Conservation (phyloP, 1,140 invertebrate species). For the Eupristina koningsbergeri region DNA sequence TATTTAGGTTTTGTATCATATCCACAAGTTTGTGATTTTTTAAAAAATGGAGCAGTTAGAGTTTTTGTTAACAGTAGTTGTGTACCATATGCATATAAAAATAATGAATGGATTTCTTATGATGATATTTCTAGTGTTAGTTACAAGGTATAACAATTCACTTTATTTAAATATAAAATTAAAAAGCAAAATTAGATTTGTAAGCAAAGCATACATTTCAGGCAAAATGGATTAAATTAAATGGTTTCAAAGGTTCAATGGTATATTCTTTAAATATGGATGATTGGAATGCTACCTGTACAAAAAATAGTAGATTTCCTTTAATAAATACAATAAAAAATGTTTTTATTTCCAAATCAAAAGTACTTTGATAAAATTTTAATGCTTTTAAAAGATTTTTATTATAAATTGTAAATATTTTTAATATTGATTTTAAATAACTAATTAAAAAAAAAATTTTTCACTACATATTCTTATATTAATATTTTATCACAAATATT, state of each 20-base stretch:
- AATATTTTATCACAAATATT: constrained; percentile 34
- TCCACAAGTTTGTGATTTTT: constrained; percentile 80
- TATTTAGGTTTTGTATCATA: constrained; percentile 82
- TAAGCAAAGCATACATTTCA: constrained; percentile 62
- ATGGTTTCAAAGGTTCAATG: constrained; percentile 82
- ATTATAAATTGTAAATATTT: constrained; percentile 48
- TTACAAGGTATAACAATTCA: constrained; percentile 76
- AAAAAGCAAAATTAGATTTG: constrained; percentile 40
- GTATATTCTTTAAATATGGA: constrained; percentile 84
- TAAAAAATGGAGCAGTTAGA: constrained; percentile 71
- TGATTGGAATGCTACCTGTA: constrained; percentile 75
- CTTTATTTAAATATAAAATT: constrained; percentile 46
- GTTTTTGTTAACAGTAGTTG: constrained; percentile 79
- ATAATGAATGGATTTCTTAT: constrained; percentile 90
- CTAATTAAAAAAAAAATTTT: neutral
- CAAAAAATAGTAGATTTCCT: constrained; percentile 63
- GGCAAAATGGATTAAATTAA: constrained; percentile 78
- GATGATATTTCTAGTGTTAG: constrained; percentile 84
- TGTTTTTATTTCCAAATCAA: constrained; percentile 34
- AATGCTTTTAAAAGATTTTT: constrained; percentile 18
- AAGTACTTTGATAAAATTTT: constrained; percentile 16
- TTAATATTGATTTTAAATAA: constrained; percentile 36
- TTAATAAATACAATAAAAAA: constrained; percentile 58
- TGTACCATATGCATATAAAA: constrained; percentile 85
- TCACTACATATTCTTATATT: constrained; percentile 6